These are phyloP conservation scores for Chydorus sphaericus DNA, from an alignment of 2,888 invertebrate species.

Conservation along the genomic window DNA sequence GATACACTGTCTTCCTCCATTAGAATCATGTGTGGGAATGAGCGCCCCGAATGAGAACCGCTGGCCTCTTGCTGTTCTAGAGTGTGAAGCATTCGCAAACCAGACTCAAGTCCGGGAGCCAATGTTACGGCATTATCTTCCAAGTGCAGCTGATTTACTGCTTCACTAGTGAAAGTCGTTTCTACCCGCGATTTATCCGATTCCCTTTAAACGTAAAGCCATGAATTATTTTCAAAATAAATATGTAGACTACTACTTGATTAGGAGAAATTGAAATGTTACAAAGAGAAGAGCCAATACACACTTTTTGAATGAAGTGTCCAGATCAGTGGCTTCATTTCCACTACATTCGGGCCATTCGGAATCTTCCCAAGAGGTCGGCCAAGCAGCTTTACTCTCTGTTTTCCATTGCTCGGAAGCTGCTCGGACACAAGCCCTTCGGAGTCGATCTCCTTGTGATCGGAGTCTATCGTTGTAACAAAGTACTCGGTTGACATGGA, in stretches of 20 bases:
- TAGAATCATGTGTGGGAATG: background rate
- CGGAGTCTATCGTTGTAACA: background rate
- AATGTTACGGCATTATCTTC: background rate
- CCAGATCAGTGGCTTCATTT: background rate
- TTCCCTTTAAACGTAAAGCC: background rate
- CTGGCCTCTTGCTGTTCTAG: conserved; percentile 4
- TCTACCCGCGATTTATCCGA: background rate
- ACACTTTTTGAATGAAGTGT: conserved; percentile 1
- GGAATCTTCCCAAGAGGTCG: background rate
- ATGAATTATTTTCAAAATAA: background rate
- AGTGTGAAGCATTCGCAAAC: conserved; percentile 3
- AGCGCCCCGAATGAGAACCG: background rate
- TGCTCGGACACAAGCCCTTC: background rate
- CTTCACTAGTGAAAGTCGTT: background rate
- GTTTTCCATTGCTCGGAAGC: background rate
- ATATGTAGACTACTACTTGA: background rate
- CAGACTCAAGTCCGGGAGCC: background rate
- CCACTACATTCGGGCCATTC: conserved; percentile 5
- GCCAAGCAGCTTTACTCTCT: background rate
- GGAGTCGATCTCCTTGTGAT: background rate
- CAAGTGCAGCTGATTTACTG: conserved; percentile 1
- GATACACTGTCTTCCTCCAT: background rate
- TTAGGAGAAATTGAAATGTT: background rate
- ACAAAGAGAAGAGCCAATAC: background rate
- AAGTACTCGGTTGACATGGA: background rate